Evolutionary conservation across 2,797 vertebrate genomes (phyloP).

Genomic region (Pogonophryne albipinna): DNA sequence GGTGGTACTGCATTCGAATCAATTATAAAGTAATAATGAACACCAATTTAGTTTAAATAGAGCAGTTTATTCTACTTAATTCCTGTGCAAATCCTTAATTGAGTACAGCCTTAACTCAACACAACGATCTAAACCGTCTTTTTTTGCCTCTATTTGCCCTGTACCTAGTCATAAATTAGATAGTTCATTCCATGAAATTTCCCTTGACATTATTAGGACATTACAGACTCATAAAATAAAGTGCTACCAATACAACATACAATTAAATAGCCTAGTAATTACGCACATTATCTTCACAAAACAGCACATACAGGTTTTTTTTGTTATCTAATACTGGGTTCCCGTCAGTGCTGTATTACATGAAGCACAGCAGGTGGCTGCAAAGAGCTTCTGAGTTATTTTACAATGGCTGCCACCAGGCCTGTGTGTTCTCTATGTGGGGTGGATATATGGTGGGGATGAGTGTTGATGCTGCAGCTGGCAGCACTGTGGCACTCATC

Average conservation of each 20-base stretch:
- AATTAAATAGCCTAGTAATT: constrained; percentile 14
- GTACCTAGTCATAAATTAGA: not conserved
- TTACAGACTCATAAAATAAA: not conserved
- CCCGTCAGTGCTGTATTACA: constrained; percentile 53
- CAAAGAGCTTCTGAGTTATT: constrained; percentile 75
- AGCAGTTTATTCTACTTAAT: not conserved
- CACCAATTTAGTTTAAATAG: not conserved
- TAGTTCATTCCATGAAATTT: not conserved
- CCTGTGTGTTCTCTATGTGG: constrained; percentile 51
- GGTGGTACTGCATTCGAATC: no score
- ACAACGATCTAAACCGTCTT: not conserved
- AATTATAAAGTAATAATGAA: not conserved
- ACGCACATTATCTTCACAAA: constrained; percentile 5
- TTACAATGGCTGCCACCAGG: constrained; percentile 32
- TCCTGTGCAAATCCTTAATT: not conserved
- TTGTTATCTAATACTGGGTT: not conserved
- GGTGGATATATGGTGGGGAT: constrained; percentile 38
- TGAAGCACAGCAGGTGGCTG: constrained; percentile 83
- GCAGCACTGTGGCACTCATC: constrained; percentile 66
- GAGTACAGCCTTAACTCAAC: not conserved
- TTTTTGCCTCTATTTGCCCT: not conserved
- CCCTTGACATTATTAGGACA: constrained; percentile 1
- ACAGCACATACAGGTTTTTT: not conserved
- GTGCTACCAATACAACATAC: not conserved
- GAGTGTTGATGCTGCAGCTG: constrained; percentile 64